Percentiles rank a stretch among this genome's conserved stretches.
Evolutionary conservation across 1,140 invertebrate species (phyloP).

Genomic region (Meloidogyne exigua): DNA sequence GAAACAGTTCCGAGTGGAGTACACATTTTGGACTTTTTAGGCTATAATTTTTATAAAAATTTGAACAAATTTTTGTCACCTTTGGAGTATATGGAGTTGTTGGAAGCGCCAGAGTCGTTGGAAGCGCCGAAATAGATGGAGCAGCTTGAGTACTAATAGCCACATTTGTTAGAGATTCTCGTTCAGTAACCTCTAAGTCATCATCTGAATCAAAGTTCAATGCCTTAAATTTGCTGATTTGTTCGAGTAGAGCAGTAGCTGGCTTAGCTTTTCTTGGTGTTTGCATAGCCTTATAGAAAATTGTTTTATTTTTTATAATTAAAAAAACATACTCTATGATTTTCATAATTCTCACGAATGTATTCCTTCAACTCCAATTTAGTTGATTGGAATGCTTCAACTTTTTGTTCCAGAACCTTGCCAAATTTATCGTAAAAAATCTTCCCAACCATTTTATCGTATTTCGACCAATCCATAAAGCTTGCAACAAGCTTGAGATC

Average conservation of each 20-base stretch:
- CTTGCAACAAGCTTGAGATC: neutral
- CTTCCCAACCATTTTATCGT: neutral
- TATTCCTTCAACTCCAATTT: neutral
- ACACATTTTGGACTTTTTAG: neutral
- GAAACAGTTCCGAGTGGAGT: neutral
- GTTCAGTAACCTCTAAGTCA: too few species aligned
- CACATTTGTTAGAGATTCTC: neutral
- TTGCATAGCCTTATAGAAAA: neutral
- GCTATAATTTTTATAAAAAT: neutral
- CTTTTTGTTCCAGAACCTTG: constrained; percentile 6
- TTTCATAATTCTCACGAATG: neutral
- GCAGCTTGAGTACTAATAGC: neutral
- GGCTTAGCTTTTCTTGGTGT: neutral
- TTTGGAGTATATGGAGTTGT: neutral
- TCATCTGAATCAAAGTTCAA: constrained; percentile 7
- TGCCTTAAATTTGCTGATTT: constrained; percentile 5
- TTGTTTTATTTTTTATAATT: neutral
- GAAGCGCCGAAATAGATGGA: neutral
- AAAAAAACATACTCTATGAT: constrained; percentile 1
- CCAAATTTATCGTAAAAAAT: constrained; percentile 20
- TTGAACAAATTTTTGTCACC: too few species aligned
- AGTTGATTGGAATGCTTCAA: neutral
- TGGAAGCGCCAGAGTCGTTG: neutral
- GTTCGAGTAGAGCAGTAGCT: neutral
- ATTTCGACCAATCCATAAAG: neutral